Base-by-base conservation (phyloP, 2,888 invertebrate genomes). In the Rhagium mordax region DNA sequence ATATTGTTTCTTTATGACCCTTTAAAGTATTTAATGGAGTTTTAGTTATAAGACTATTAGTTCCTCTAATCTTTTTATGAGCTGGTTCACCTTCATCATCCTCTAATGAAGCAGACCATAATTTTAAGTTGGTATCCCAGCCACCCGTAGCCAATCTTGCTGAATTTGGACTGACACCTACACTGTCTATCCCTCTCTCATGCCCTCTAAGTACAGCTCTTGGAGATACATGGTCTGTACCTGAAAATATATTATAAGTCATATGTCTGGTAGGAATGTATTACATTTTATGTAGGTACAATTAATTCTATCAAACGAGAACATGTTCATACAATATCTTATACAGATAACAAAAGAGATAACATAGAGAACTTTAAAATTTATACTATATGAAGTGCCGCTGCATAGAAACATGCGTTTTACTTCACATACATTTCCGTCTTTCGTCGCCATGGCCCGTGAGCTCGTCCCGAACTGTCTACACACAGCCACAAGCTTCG, bases 1-100 rank as follows among this genome's bases (percentile, higher is more conserved):
- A 95, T 16, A 99, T 92, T 13, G 94, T 95, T 88, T 99, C 99
- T 75, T 94, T 93, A 86, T 99, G 99, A 0, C 98, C 98, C 86
- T 95, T 94, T 75, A 99, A 88, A 1, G 98, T 98, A 84, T 95
- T 90, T 78, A 95, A 86, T 0, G 99, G 97, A 21, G 93, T 92
- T 93, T 95, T 83, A 0, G 86, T 84, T 16, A 79, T 55, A 16
- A 78, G 66, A 51, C 74, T 72, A 51, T 69, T 72, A n/a, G 48
- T 49, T 18, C 84, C 84, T 77, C 81, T 85, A 20, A 78, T 77
- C 75, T 81, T 86, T 76, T 87, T 88, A 15, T 78, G 77, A 1
- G 82, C 84, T 29, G 87, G 87, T 78, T 87, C 88, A 41, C 83
- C 84, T 29, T 48, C 82, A 41, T 84, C 80, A 15, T 61, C 67